These are phyloP conservation scores for Willowsia nigromaculata DNA, from an alignment of 2,888 invertebrate species.

Conservation along the genomic window DNA sequence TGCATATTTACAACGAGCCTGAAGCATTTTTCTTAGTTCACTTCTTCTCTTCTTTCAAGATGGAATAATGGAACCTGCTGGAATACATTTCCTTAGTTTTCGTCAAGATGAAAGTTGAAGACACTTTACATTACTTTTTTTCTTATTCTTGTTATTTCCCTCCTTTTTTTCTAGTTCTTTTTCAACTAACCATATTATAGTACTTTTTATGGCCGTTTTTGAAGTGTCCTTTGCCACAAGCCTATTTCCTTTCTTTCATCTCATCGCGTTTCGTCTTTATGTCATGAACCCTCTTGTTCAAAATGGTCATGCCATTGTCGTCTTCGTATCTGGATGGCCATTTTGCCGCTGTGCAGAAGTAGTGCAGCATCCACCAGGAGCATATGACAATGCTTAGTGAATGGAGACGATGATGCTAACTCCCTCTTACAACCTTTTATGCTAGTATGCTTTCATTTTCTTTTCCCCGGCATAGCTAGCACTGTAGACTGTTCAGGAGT, in stretches of 20 bases:
- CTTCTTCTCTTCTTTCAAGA: conserved; percentile 35
- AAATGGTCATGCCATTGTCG: conserved; percentile 55
- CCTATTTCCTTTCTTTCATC: conserved; percentile 71
- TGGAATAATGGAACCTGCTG: conserved; percentile 51
- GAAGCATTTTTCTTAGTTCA: conserved; percentile 49
- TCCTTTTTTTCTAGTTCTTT: conserved; percentile 44
- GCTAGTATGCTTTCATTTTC: conserved; percentile 3
- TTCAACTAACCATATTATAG: conserved; percentile 70
- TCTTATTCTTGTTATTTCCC: conserved; percentile 27
- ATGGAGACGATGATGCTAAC: conserved; percentile 7
- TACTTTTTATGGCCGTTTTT: conserved; percentile 69
- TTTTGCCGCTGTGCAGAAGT: neutral
- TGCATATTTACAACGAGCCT: conserved; percentile 45
- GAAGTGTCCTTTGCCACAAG: conserved; percentile 73
- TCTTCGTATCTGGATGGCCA: neutral
- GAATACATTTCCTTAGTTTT: conserved; percentile 63
- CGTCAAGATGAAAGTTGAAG: conserved; percentile 67
- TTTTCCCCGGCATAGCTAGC: neutral
- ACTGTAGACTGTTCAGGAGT: neutral
- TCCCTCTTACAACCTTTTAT: conserved; percentile 6
- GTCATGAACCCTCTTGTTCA: conserved; percentile 64
- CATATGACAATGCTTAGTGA: conserved; percentile 2
- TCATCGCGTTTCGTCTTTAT: conserved; percentile 52
- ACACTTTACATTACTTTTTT: conserved; percentile 67
- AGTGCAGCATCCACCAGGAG: neutral